Conservation (phyloP, 2,113 vertebrate species). For the Thunnus maccoyii region DNA sequence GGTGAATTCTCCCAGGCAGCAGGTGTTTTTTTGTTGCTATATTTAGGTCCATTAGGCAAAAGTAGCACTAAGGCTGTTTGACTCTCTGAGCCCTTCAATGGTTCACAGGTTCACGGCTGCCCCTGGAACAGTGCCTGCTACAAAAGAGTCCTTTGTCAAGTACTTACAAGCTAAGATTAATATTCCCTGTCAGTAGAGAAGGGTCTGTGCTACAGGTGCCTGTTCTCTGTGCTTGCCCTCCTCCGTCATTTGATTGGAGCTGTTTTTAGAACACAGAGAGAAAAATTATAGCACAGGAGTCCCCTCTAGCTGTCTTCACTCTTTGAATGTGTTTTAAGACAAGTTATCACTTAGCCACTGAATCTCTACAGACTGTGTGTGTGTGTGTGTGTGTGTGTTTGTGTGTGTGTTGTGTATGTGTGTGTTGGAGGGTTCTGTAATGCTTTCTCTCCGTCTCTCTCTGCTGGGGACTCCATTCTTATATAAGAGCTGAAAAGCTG, state of each 20-base stretch:
- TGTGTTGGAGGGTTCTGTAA: slow-evolving; percentile 64
- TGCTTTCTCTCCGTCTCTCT: slow-evolving; percentile 52
- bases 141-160: slow-evolving; percentile 75
- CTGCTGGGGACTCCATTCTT: slow-evolving; percentile 77
- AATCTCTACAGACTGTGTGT: slow-evolving; percentile 15
- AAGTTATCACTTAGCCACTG: slow-evolving; percentile 45
- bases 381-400: slow-evolving; percentile 20
- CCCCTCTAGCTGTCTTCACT: slow-evolving; percentile 63
- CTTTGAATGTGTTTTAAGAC: slow-evolving; percentile 73
- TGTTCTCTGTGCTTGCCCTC: slow-evolving; percentile 65
- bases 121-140: slow-evolving; percentile 61
- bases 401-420: slow-evolving; percentile 25
- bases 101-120: slow-evolving; percentile 75
- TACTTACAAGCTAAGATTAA: slow-evolving; percentile 78
- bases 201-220: slow-evolving; percentile 80
- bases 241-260: slow-evolving; percentile 73
- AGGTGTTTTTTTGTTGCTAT: slow-evolving; percentile 84
- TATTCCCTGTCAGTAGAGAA: slow-evolving; percentile 76
- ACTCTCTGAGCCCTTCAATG: slow-evolving; percentile 71
- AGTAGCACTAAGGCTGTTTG: slow-evolving; percentile 72
- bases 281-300: slow-evolving; percentile 66
- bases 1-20: slow-evolving; percentile 74
- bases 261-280: slow-evolving; percentile 79
- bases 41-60: slow-evolving; percentile 82
- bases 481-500: slow-evolving; percentile 79